phyloP scores from a whole-genome alignment of 2,888 invertebrate genomes.

The Ectobius pallidus region DNA sequence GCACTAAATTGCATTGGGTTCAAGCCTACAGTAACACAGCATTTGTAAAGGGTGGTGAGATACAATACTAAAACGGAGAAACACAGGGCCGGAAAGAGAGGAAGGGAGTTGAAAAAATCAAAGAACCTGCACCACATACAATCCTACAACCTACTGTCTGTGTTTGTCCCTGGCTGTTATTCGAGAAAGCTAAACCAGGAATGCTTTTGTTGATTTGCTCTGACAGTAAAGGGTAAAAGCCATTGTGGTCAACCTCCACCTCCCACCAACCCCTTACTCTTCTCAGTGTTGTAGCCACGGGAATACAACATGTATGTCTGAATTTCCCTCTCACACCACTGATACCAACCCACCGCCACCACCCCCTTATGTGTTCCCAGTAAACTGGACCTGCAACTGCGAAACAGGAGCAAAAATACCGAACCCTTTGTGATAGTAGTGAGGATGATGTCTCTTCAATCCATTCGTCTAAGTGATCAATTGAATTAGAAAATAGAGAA shows the following conservation, averaged over 20 bases:
- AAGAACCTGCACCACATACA: slow-evolving; percentile 26
- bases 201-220: slow-evolving; percentile 38
- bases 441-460: slow-evolving; percentile 21
- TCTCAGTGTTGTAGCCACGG: slow-evolving; percentile 11
- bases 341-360: neutral
- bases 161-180: slow-evolving; percentile 32
- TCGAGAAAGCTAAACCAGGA: slow-evolving; percentile 35
- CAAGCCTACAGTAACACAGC: slow-evolving; percentile 17
- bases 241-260: slow-evolving; percentile 26
- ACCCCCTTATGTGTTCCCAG: neutral
- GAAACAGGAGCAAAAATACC: neutral
- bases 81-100: neutral
- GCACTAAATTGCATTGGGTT: slow-evolving; percentile 28
- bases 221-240: slow-evolving; percentile 37
- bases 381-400: neutral
- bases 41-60: neutral
- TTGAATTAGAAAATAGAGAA: slow-evolving; percentile 7
- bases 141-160: slow-evolving; percentile 9
- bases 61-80: slow-evolving; percentile 17
- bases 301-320: slow-evolving; percentile 17
- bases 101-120: slow-evolving; percentile 26
- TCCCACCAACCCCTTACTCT: neutral
- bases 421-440: neutral
- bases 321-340: neutral
- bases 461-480: slow-evolving; percentile 35